Evolutionary conservation across 2,113 vertebrate genomes (phyloP).

Genomic region (Myanophis thanlyinensis): DNA sequence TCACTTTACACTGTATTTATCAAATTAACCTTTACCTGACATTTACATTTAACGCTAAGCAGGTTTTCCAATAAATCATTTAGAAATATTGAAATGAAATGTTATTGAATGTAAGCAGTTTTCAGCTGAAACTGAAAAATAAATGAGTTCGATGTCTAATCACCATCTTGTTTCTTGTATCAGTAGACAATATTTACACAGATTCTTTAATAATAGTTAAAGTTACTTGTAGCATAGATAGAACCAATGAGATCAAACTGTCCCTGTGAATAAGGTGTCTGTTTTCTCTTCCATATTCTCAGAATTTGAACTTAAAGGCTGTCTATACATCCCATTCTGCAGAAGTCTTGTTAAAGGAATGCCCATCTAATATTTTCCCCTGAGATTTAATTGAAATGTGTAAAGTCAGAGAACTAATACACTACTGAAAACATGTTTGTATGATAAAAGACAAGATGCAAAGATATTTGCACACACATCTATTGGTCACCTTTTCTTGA

Average conservation of each 20-base stretch:
- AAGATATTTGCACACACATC: background rate
- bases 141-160: slow-evolving; percentile 16
- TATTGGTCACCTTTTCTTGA: background rate
- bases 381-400: background rate
- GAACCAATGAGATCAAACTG: background rate
- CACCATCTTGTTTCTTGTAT: slow-evolving; percentile 21
- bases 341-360: background rate
- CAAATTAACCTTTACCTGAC: slow-evolving; percentile 68
- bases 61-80: slow-evolving; percentile 59
- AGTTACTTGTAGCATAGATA: background rate
- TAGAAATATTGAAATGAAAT: slow-evolving; percentile 58
- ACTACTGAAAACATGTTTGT: background rate
- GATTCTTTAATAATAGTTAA: background rate
- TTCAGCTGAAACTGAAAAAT: background rate
- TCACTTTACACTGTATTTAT: slow-evolving; percentile 30
- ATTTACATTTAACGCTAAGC: slow-evolving; percentile 61
- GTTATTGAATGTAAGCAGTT: slow-evolving; percentile 39
- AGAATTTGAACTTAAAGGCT: background rate
- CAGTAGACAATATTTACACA: background rate
- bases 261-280: background rate
- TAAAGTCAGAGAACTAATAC: background rate
- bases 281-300: background rate
- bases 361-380: background rate
- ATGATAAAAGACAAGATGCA: background rate
- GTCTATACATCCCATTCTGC: background rate